Percentiles rank a stretch among this genome's conserved stretches.
Conservation (phyloP, 2,113 vertebrate species). For the Passer domesticus region DNA sequence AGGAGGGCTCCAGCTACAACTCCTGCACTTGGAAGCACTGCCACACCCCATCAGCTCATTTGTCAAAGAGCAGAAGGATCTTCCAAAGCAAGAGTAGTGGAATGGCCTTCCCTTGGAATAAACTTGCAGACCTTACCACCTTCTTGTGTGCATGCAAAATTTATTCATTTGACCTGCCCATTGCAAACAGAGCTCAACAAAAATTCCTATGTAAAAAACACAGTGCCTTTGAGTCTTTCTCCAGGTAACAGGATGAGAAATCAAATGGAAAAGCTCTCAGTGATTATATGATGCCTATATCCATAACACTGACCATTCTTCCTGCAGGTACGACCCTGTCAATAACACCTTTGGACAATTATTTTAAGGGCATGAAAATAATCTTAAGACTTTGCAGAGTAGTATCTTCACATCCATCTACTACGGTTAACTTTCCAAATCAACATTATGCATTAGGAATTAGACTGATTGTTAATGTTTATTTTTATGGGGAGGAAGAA, state of each 20-base stretch:
- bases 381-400: not conserved
- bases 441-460: not conserved
- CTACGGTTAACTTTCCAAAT: not conserved
- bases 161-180: not conserved
- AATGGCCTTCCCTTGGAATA: not conserved
- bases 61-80: not conserved
- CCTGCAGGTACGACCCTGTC: not conserved
- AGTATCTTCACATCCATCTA: not conserved
- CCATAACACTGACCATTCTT: not conserved
- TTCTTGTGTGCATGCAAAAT: not conserved
- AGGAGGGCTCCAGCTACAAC: rapidly evolving
- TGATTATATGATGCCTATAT: not conserved
- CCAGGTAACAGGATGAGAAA: not conserved
- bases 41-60: rapidly evolving
- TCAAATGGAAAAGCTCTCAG: not conserved
- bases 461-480: slow-evolving; percentile 31
- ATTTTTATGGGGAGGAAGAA: slow-evolving; percentile 3
- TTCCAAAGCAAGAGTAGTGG: not conserved
- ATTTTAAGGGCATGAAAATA: not conserved
- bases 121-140: not conserved
- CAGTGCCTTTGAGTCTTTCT: not conserved
- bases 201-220: not conserved
- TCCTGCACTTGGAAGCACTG: not conserved
- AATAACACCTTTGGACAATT: not conserved
- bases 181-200: not conserved